Base-by-base conservation (phyloP, 2,113 vertebrate species). In the Campylomormyrus tamandua region DNA sequence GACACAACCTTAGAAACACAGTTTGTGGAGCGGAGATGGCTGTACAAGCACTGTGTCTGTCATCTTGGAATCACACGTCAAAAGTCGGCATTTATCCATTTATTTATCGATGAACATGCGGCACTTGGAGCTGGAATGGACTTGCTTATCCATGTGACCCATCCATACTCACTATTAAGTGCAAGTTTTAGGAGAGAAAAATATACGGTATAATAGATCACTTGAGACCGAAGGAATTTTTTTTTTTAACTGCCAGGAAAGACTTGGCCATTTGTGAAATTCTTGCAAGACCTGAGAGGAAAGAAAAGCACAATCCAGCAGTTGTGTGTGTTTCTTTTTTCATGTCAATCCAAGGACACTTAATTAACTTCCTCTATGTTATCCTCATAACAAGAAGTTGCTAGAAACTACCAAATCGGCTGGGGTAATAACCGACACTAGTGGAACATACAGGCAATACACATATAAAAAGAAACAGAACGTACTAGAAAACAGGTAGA, bases 261-360 rank as follows among this genome's bases (percentile, higher is more conserved):
- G 52, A 24, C 87, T 39, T 88, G 90, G 4, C 90, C 89, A 92
- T 91, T 92, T 92, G 93, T 90, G 91, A 94, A 93, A 91, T 92
- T 93, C 91, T 95, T 93, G 92, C 94, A 90, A 92, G 93, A 95
- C 95, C 95, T 96, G 95, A 96, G 95, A 94, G 95, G 92, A 94
- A 93, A 94, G 92, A 93, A 90, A 93, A 92, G 90, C 21, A 91
- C 91, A 74, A 53, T 83, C 85, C 42, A 91, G 91, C 45, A 83
- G 56, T n/a, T 21, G 53, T 56, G 53, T 53, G 50, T 53, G 19
- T 83, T 92, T 92, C 91, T 93, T 92, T 92, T 93, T 92, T 92
- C 53, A 74, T 42, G 85, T 89, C 90, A 10, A 85, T 87, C 89
- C 50, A 62, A 89, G 84, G 88, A 83, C 88, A 89, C 88, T 66